Evolutionary conservation across 1,140 invertebrate species (phyloP).

Genomic region (Hylaeus anthracinus): DNA sequence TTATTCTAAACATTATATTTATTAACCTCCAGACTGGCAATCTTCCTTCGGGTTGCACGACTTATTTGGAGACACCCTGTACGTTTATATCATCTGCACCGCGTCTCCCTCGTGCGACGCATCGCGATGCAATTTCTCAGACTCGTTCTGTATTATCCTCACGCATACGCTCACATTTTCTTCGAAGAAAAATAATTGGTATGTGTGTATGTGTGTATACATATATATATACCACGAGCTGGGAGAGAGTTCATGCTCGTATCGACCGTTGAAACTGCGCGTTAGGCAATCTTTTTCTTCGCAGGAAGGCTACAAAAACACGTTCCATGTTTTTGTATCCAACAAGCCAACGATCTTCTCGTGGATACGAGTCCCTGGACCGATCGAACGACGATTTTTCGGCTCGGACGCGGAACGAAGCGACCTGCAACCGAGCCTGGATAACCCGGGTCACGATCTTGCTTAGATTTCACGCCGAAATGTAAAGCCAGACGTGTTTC

Average conservation of each 20-base stretch:
- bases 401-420: background rate
- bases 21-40: no score
- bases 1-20: no score
- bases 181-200: slow-evolving; percentile 65
- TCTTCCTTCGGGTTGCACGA: background rate
- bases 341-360: background rate
- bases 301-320: background rate
- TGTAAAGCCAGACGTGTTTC: slow-evolving; percentile 61
- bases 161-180: slow-evolving; percentile 41
- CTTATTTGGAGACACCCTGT: slow-evolving; percentile 3
- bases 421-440: background rate
- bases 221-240: slow-evolving; percentile 51
- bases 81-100: slow-evolving; percentile 7
- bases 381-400: background rate
- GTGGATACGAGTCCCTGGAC: background rate
- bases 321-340: background rate
- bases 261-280: no score
- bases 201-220: slow-evolving; percentile 57
- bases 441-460: slow-evolving; percentile 40
- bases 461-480: slow-evolving; percentile 62
- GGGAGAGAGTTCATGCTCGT: slow-evolving; percentile 10
- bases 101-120: background rate
- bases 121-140: background rate
- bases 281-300: background rate
- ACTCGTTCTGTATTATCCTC: slow-evolving; percentile 21